A percentile compares a stretch with the other conserved stretches of the same genome.
Evolutionary conservation across 2,797 vertebrate species (phyloP).

Genomic region (Salarias fasciatus): DNA sequence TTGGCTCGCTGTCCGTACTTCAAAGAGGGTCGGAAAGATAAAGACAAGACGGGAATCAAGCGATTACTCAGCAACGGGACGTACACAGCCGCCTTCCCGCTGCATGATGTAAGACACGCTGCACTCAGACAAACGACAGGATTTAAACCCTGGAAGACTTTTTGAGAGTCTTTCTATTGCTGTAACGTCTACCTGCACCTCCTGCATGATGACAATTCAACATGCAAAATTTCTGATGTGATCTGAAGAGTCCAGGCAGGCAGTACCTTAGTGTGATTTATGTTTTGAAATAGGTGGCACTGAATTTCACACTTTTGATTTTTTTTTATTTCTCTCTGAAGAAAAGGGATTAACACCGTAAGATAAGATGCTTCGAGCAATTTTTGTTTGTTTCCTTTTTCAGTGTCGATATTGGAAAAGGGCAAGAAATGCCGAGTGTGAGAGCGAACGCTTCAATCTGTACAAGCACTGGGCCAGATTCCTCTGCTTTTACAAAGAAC

Average conservation of each 20-base stretch:
- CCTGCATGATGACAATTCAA: not conserved
- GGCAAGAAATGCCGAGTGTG: constrained; percentile 80
- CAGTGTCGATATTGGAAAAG: constrained; percentile 95
- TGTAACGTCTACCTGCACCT: not conserved
- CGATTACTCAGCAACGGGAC: constrained; percentile 90
- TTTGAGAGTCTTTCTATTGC: not conserved
- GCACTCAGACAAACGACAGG: not conserved
- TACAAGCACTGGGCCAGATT: constrained; percentile 92
- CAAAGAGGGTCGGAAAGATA: constrained; percentile 87
- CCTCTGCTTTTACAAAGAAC: constrained; percentile 93
- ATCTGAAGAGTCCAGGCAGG: not conserved
- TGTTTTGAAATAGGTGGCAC: too few species aligned
- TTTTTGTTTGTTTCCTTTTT: not conserved
- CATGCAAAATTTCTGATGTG: constrained; percentile 3
- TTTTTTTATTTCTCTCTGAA: too few species aligned
- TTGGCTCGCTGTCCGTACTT: constrained; percentile 90
- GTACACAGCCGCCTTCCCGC: constrained; percentile 91
- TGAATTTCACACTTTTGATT: too few species aligned
- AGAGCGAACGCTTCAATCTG: constrained; percentile 89
- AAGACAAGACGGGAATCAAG: constrained; percentile 93
- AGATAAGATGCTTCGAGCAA: not conserved
- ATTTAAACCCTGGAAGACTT: not conserved
- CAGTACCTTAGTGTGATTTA: not conserved
- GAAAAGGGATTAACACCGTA: too few species aligned
- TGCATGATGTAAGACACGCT: constrained; percentile 90